Evolutionary conservation across 2,113 vertebrate genomes (phyloP).

Genomic region (Tricholaema leucomelas): DNA sequence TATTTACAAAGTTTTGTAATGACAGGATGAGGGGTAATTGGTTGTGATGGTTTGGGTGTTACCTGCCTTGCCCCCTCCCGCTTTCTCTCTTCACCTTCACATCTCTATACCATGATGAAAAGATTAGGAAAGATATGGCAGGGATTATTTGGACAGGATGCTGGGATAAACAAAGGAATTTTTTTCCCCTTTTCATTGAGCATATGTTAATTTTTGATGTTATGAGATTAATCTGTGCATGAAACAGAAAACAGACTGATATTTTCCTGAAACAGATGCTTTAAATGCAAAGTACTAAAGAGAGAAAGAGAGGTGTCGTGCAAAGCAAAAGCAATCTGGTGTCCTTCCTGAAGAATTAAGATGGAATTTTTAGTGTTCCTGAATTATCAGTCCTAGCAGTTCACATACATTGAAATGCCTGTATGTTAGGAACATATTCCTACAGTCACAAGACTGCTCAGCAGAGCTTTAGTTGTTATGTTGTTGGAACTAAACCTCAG

Average conservation of each 20-base stretch:
- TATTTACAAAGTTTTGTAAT: no score
- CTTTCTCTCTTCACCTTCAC: neutral
- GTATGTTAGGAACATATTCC: neutral
- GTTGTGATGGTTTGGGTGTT: no score
- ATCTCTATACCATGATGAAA: neutral
- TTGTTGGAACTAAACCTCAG: neutral
- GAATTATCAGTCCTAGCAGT: neutral
- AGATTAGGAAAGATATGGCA: neutral
- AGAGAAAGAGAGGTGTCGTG: neutral
- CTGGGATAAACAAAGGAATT: neutral
- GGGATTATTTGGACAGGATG: neutral
- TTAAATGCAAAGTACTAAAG: neutral
- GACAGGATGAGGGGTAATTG: no score
- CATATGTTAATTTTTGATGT: conserved; percentile 30
- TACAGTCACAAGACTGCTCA: neutral
- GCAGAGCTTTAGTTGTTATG: neutral
- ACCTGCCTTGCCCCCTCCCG: no score
- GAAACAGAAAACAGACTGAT: conserved; percentile 24
- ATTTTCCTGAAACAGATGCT: conserved; percentile 33
- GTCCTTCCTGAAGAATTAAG: neutral
- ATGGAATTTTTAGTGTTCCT: neutral
- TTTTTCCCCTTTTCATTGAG: neutral
- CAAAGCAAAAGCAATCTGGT: neutral
- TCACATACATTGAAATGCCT: neutral
- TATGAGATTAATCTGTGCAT: neutral